Conservation (phyloP, 1,140 invertebrate genomes). For the Nomia melanderi region DNA sequence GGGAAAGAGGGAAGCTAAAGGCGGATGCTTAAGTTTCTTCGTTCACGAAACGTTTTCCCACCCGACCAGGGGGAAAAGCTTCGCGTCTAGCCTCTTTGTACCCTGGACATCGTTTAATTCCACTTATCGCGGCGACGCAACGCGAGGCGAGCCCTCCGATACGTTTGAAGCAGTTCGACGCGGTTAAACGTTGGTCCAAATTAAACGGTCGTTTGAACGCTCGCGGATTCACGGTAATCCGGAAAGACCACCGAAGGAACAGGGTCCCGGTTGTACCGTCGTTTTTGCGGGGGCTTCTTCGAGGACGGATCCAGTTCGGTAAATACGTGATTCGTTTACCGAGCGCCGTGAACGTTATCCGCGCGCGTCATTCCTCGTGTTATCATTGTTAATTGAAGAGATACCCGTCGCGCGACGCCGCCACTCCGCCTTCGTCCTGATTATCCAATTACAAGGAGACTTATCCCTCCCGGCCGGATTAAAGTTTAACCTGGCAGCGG, state of each 20-base stretch:
- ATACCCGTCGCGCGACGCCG: too few species aligned
- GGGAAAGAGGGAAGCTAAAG: background rate
- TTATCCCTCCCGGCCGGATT: too few species aligned
- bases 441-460: too few species aligned
- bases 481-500: too few species aligned
- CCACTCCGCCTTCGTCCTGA: too few species aligned
- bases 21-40: conserved; percentile 14
- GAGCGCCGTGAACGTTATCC: too few species aligned
- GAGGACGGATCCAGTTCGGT: background rate
- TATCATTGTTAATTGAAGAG: too few species aligned
- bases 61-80: background rate
- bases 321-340: too few species aligned
- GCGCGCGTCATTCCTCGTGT: too few species aligned
- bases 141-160: background rate
- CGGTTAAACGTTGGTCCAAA: background rate
- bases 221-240: background rate
- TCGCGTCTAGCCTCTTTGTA: background rate
- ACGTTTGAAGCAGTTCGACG: background rate
- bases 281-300: background rate
- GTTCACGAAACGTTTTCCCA: conserved; percentile 6
- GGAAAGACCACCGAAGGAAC: background rate
- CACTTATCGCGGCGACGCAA: background rate
- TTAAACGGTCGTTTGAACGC: background rate
- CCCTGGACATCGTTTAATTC: background rate
- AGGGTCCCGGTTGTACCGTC: too few species aligned